A percentile compares a stretch with the other conserved stretches of the same genome.
Evolutionary conservation across 2,797 vertebrate genomes (phyloP).

Genomic region (Chaetodon trifasciatus): DNA sequence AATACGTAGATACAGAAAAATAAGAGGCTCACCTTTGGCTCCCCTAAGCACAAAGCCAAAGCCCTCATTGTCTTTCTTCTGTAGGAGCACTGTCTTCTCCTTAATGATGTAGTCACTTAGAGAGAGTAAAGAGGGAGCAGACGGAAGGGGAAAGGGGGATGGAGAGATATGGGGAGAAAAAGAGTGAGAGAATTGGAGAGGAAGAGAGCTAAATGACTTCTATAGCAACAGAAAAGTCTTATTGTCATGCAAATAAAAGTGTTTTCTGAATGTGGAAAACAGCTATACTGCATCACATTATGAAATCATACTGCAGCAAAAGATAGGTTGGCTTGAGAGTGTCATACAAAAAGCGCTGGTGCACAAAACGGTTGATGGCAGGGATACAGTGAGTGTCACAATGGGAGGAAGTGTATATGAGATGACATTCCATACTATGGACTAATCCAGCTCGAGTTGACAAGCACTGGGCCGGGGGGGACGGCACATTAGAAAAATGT

Average conservation of each 20-base stretch:
- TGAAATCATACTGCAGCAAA: slow-evolving; percentile 79
- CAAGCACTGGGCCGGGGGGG: slow-evolving; percentile 43
- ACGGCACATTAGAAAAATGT: slow-evolving; percentile 59
- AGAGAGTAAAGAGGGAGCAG: slow-evolving; percentile 32
- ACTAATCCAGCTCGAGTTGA: slow-evolving; percentile 65
- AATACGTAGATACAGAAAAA: slow-evolving; percentile 1
- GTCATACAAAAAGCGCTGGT: slow-evolving; percentile 61
- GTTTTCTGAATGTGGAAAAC: slow-evolving; percentile 63
- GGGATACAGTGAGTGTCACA: slow-evolving; percentile 64
- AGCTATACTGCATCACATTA: slow-evolving; percentile 70
- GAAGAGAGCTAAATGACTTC: slow-evolving; percentile 52
- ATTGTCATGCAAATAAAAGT: slow-evolving; percentile 76
- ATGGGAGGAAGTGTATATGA: slow-evolving; percentile 63
- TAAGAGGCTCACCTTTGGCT: slow-evolving; percentile 91
- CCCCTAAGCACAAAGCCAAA: slow-evolving; percentile 96
- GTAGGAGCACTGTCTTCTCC: slow-evolving; percentile 95
- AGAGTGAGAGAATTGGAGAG: slow-evolving; percentile 39
- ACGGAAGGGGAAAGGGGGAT: slow-evolving; percentile 24
- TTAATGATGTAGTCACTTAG: slow-evolving; percentile 97
- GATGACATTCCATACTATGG: slow-evolving; percentile 54
- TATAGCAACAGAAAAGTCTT: slow-evolving; percentile 46
- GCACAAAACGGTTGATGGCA: slow-evolving; percentile 64
- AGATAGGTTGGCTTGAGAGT: slow-evolving; percentile 60
- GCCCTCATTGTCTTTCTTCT: slow-evolving; percentile 97
- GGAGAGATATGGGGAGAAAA: slow-evolving; percentile 26